Evolutionary conservation across 2,888 invertebrate genomes (phyloP), one percentile per base, ranked within the genome.

Genomic region (Incurvaria masculella): DNA sequence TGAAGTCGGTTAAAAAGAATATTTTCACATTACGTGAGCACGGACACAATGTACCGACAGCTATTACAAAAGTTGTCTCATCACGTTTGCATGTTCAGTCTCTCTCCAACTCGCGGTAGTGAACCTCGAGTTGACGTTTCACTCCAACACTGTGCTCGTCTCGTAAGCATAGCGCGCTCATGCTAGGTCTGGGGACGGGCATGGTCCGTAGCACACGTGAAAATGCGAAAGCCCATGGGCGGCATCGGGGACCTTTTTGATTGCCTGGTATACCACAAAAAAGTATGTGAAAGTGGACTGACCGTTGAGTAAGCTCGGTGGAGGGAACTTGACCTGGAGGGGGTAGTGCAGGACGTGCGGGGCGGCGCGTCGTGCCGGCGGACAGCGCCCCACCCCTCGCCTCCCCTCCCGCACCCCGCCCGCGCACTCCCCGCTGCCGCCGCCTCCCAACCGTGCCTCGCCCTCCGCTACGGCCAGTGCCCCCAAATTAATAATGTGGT

Each of bases 271-370:
- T 27, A 42, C 23, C 14, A 38, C 11, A 2, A 10, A 47, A n/a
- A 45, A 17, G 20, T 19, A 8, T 4, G 11, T 2, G 39, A 21
- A 2, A 19, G 18, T 16, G 19, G 17, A 57, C 64, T 78, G 55
- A 69, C 81, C 78, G 51, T 76, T 81, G 50, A 85, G 63, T 58
- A 89, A 67, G 55, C 82, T 73, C 18, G 79, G 73, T 0, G 89
- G 89, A 41, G 81, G 79, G 51, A 79, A 76, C 59, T 82, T 84
- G 50, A 87, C 81, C 64, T 86, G 84, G 59, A 88, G 79, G 45
- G 87, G 79, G 62, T 86, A 84, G 1, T 86, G 74, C 54, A 83
- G 80, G 44, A 84, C 82, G 56, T 87, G 78, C 42, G 86, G 84
- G n/a, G 83, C 68, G 48, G 66, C 58, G 49, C 73, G 68, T 21